Conservation (phyloP, 2,113 vertebrate species). For the Saimiri boliviensis region DNA sequence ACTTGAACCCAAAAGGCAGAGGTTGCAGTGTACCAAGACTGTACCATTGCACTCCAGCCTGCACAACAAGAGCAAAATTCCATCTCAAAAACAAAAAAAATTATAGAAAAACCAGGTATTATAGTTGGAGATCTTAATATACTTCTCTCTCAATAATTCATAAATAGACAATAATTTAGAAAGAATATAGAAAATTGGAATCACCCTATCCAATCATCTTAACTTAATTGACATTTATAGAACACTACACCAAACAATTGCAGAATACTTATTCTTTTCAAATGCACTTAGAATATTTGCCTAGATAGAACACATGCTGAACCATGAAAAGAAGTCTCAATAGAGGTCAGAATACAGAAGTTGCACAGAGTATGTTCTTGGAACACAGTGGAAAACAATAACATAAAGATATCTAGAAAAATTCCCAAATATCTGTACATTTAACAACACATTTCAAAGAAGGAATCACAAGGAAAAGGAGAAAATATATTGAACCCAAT, state of each 20-base stretch:
- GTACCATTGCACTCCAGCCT: no score
- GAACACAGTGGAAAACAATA: conserved; percentile 9
- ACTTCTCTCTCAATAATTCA: background rate
- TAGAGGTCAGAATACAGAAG: conserved; percentile 21
- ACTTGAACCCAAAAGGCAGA: no score
- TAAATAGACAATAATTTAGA: background rate
- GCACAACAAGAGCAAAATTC: no score
- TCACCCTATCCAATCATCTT: background rate
- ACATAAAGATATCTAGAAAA: conserved; percentile 21
- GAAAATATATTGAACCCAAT: conserved; percentile 15
- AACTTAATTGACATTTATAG: background rate
- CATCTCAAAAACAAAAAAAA: no score
- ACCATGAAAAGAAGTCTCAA: background rate
- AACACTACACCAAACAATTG: background rate
- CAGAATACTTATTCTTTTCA: conserved; percentile 22
- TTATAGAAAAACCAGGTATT: background rate
- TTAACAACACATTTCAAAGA: conserved; percentile 11
- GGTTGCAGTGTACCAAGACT: no score
- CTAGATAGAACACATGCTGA: background rate
- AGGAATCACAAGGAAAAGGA: background rate
- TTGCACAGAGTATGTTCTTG: background rate
- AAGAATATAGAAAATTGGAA: background rate
- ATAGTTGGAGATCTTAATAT: background rate
- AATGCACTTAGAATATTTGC: conserved; percentile 12
- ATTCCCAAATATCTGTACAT: conserved; percentile 11